Conservation (phyloP, 2,113 vertebrate genomes). For the Crotalus horridus region DNA sequence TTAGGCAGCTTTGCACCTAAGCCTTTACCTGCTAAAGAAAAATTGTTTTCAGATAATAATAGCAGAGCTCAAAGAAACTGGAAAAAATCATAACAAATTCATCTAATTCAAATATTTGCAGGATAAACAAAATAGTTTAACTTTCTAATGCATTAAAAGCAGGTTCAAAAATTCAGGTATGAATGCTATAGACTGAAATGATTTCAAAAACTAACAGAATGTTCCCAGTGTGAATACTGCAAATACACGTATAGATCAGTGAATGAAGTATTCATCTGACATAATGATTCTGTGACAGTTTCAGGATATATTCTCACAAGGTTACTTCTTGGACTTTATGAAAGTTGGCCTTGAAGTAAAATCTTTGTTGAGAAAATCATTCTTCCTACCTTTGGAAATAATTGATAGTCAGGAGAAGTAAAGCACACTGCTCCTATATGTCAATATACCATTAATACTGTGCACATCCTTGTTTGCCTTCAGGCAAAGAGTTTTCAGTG, state of each 20-base stretch:
- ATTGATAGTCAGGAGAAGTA: background rate
- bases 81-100: background rate
- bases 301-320: background rate
- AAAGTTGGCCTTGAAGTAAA: background rate
- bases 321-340: background rate
- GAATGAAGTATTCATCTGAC: background rate
- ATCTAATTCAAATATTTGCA: background rate
- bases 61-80: background rate
- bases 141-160: background rate
- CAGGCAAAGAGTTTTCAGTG: background rate
- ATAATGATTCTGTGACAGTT: background rate
- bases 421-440: background rate
- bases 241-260: background rate
- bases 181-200: background rate
- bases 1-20: background rate
- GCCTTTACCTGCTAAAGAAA: background rate
- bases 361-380: background rate
- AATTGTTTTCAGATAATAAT: background rate
- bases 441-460: background rate
- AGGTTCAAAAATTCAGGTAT: background rate
- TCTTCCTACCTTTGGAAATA: background rate
- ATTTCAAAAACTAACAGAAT: background rate
- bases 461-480: background rate
- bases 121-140: background rate
- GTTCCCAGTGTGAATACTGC: background rate